Percentiles rank a stretch among this genome's conserved stretches.
These are phyloP conservation scores for Hippocampus guttulatus DNA, from an alignment of 2,113 vertebrate genomes.

Conservation along the genomic window DNA sequence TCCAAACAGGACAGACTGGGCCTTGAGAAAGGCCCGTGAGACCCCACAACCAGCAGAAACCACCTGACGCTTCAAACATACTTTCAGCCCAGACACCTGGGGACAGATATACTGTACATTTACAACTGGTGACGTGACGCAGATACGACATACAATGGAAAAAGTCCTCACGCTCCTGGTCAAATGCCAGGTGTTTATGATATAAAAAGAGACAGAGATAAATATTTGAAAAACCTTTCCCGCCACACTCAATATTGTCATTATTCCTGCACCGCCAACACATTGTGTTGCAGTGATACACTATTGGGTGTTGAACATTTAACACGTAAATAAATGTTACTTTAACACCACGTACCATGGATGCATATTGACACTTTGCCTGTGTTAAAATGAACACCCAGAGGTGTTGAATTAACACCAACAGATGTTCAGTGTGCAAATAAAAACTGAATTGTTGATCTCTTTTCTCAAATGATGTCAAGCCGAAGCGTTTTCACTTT, in stretches of 20 bases:
- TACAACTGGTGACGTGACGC: background rate
- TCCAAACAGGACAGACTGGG: constrained; percentile 84
- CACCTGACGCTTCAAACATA: constrained; percentile 76
- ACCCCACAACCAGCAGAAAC: constrained; percentile 80
- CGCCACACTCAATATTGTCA: too few relatives aligned
- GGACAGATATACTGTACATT: constrained; percentile 14
- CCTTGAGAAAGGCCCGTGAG: constrained; percentile 80
- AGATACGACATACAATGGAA: background rate
- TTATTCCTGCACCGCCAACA: too few relatives aligned
- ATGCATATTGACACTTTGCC: too few relatives aligned
- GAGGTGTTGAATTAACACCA: too few relatives aligned
- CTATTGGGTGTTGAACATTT: too few relatives aligned
- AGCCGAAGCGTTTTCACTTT: background rate
- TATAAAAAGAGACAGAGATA: background rate
- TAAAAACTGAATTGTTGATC: background rate
- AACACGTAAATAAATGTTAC: too few relatives aligned
- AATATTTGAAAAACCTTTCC: background rate
- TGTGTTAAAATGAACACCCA: too few relatives aligned
- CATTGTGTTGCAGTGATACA: too few relatives aligned
- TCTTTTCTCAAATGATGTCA: background rate
- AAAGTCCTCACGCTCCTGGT: background rate
- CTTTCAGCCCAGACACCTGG: constrained; percentile 77
- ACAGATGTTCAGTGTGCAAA: too few relatives aligned
- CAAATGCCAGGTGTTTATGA: background rate
- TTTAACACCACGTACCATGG: too few relatives aligned